phyloP scores from a whole-genome alignment of 2,113 vertebrate genomes.

The Phylloscopus trochilus region DNA sequence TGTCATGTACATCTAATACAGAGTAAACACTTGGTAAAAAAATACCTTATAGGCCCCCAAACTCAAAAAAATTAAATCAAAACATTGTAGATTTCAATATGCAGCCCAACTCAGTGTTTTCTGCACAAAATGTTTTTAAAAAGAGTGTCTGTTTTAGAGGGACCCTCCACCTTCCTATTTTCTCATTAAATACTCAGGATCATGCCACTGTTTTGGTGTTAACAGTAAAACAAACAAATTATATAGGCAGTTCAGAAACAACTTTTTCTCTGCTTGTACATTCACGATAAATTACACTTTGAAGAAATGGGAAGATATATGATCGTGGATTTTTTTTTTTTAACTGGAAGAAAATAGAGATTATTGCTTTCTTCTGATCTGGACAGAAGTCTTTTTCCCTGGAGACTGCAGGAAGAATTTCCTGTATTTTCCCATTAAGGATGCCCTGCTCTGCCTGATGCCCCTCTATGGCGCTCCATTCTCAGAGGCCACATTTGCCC shows the following conservation, averaged over 20 bases:
- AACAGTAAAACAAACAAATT: not conserved
- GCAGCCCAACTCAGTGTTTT: not conserved
- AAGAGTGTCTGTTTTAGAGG: not conserved
- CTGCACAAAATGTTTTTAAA: not conserved
- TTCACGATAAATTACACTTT: not conserved
- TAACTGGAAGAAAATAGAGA: not conserved
- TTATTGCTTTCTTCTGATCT: not conserved
- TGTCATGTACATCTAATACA: not conserved
- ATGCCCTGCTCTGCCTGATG: rapidly evolving
- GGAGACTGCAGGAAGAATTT: not conserved
- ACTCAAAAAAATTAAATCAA: not conserved
- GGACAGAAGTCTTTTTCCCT: not conserved
- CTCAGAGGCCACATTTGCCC: not conserved
- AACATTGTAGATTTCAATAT: not conserved
- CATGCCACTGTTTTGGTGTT: not conserved
- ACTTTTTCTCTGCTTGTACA: not conserved
- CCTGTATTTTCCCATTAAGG: not conserved
- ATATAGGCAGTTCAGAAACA: not conserved
- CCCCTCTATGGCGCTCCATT: not conserved
- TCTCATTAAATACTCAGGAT: not conserved
- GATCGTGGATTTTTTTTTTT: not conserved
- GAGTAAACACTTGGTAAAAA: not conserved
- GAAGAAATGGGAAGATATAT: not conserved
- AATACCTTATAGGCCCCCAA: not conserved
- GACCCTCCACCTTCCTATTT: not conserved